Conservation (phyloP, 1,140 invertebrate species). For the Brachionus angularis region DNA sequence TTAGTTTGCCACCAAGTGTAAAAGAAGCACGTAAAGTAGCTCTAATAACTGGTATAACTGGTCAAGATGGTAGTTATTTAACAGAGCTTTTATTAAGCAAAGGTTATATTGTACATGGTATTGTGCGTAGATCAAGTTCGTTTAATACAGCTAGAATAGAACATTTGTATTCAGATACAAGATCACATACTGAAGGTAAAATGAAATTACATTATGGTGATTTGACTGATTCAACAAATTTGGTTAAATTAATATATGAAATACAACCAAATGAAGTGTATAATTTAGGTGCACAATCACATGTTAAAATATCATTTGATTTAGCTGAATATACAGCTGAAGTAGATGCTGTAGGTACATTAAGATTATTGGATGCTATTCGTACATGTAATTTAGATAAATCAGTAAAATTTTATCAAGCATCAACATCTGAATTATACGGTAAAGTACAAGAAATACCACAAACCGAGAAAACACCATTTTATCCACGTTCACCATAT, state of each 20-base stretch:
- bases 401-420: conserved; percentile 64
- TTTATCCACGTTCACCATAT: conserved; percentile 98
- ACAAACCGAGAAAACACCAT: conserved; percentile 94
- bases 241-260: conserved; percentile 86
- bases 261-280: conserved; percentile 90
- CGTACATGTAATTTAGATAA: conserved; percentile 81
- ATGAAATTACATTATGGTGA: conserved; percentile 97
- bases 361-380: conserved; percentile 89
- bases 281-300: conserved; percentile 98
- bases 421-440: conserved; percentile 95
- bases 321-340: conserved; percentile 97
- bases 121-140: conserved; percentile 85
- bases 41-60: conserved; percentile 84
- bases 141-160: conserved; percentile 95
- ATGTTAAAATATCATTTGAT: conserved; percentile 96
- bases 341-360: conserved; percentile 94
- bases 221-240: conserved; percentile 92
- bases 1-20: too few relatives aligned
- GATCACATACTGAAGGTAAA: conserved; percentile 67
- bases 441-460: conserved; percentile 95
- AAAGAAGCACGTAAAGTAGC: conserved; percentile 60
- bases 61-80: conserved; percentile 98
- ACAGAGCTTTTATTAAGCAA: conserved; percentile 90
- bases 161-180: conserved; percentile 85
- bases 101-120: conserved; percentile 92